phyloP scores from a whole-genome alignment of 2,888 invertebrate species.

The Rhaphigaster nebulosa region DNA sequence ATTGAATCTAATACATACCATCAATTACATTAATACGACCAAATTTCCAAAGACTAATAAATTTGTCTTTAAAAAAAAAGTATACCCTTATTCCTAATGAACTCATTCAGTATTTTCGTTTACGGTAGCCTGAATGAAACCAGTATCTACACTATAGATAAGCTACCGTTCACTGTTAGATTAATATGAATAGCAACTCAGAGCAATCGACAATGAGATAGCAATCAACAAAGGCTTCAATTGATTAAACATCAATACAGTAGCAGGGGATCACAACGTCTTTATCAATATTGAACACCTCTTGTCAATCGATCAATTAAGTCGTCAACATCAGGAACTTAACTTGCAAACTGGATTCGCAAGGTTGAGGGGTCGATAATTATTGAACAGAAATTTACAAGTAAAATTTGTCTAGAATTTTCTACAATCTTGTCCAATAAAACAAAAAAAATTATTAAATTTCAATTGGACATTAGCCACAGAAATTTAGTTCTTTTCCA shows the following conservation, averaged over 20 bases:
- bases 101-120: neutral
- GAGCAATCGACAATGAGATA: slow-evolving; percentile 28
- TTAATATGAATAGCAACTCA: slow-evolving; percentile 22
- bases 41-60: too few relatives aligned
- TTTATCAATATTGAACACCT: slow-evolving; percentile 5
- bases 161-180: slow-evolving; percentile 37
- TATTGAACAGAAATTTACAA: neutral
- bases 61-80: too few relatives aligned
- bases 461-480: too few relatives aligned
- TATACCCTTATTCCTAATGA: neutral
- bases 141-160: neutral
- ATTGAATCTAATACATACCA: too few relatives aligned
- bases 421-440: too few relatives aligned
- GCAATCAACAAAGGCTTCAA: slow-evolving; percentile 27
- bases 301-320: slow-evolving; percentile 3
- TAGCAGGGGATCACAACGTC: neutral
- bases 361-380: neutral
- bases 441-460: too few relatives aligned
- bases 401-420: too few relatives aligned
- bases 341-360: neutral
- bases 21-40: too few relatives aligned
- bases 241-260: slow-evolving; percentile 22
- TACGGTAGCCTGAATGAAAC: neutral
- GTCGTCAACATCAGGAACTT: neutral
- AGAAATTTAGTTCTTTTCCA: too few relatives aligned